Evolutionary conservation across 2,888 invertebrate genomes (phyloP).

Genomic region (Chloromyia formosa): DNA sequence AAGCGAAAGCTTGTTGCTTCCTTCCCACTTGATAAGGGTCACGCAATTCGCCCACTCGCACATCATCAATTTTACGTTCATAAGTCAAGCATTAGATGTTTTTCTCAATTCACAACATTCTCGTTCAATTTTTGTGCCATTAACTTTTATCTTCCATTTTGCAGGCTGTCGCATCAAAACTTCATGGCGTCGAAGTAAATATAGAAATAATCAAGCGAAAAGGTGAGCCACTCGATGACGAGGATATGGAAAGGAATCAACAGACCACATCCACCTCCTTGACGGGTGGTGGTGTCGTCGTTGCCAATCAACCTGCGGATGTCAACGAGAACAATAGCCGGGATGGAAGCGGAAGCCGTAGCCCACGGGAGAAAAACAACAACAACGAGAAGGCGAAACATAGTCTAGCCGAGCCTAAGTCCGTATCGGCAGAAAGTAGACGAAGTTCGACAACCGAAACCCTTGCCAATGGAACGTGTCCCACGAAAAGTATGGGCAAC

Average conservation of each 20-base stretch:
- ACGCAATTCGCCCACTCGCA: background rate
- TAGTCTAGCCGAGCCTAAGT: background rate
- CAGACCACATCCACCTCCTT: background rate
- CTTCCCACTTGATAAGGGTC: background rate
- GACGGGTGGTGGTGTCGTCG: too few species aligned
- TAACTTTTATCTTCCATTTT: conserved; percentile 31
- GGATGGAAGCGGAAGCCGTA: background rate
- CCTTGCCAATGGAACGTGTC: conserved; percentile 40
- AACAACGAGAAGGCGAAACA: conserved; percentile 51
- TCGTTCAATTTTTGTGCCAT: conserved; percentile 11
- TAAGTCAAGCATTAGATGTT: background rate
- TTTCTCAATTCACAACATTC: background rate
- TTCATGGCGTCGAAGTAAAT: conserved; percentile 92
- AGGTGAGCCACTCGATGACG: conserved; percentile 69
- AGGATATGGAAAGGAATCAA: conserved; percentile 44
- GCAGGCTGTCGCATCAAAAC: conserved; percentile 91
- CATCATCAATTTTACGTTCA: conserved; percentile 21
- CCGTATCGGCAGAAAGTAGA: conserved; percentile 39
- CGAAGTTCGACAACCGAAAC: conserved; percentile 40
- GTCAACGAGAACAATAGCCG: background rate
- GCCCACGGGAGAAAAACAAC: conserved; percentile 53
- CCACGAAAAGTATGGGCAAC: background rate
- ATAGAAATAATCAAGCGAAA: conserved; percentile 90
- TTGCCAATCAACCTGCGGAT: conserved; percentile 10
- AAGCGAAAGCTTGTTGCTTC: conserved; percentile 9